Evolutionary conservation across 2,888 invertebrate genomes (phyloP), one percentile per base, ranked within the genome.

Genomic region (Yponomeuta malinellus): DNA sequence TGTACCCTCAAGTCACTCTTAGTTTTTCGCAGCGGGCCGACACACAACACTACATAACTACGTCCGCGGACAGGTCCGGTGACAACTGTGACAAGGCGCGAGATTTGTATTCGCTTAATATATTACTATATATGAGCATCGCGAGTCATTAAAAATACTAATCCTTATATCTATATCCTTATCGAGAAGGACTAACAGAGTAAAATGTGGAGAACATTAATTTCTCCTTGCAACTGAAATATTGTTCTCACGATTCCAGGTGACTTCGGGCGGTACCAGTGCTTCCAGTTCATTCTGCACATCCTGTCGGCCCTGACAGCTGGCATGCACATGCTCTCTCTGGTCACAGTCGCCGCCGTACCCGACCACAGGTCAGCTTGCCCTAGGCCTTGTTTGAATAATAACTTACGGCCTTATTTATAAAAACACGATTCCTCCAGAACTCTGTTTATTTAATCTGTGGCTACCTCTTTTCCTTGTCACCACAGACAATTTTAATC

Each of bases 181-280:
- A 15, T 43, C 8, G 43, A 43, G 15, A 59, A 59, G 3, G 15
- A 59, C 12, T 15, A 59, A 59, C 52, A 0, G 15, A 12, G 12
- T 59, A 15, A 12, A 59, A 15, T 59, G 52, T 59, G 12, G 52
- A 59, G 52, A 15, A 12, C 12, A 15, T 52, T 23, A 23, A 23
- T 23, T 59, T 12, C 52, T 59, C 52, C 12, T 43, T 6, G 43
- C 3, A 43, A 43, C 6, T 43, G 43, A 43, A 3, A 6, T 43
- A 8, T 23, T 15, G 68, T 15, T 69, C 15, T 52, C 63, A 4
- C 63, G 15, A 77, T 92, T 94, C 63, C 86, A 95, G 97, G 97
- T 70, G 96, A 97, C 83, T 97, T 96, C 84, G 97, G 97, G 70
- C 94, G 94, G 78, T 97, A 97, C 83, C 97, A 97, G 87, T 93